A percentile compares a stretch with the other conserved stretches of the same genome.
phyloP scores from a whole-genome alignment of 2,113 vertebrate species.

The Psilopsiagon aurifrons region DNA sequence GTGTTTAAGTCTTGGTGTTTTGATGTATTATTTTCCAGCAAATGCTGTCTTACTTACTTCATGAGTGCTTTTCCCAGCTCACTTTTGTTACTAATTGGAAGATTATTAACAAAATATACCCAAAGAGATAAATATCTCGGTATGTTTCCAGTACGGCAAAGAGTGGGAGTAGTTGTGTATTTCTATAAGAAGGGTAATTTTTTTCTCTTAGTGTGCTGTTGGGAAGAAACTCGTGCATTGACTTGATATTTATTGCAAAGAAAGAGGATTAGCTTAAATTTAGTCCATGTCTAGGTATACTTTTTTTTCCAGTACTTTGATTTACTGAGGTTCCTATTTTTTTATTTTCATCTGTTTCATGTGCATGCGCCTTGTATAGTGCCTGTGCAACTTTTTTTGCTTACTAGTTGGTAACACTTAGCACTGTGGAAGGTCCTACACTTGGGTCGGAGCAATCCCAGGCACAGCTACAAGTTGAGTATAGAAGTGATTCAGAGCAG shows the following conservation, averaged over 20 bases:
- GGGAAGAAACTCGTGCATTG: background rate
- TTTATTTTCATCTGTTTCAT: background rate
- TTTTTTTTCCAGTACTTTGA: background rate
- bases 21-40: background rate
- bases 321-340: background rate
- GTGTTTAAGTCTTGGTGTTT: background rate
- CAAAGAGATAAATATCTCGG: background rate
- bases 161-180: background rate
- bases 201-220: background rate
- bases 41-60: background rate
- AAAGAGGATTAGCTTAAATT: background rate
- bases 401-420: background rate
- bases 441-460: background rate
- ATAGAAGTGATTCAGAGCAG: background rate
- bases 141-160: background rate
- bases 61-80: background rate
- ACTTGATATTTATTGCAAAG: background rate
- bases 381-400: rapidly evolving
- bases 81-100: background rate
- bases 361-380: background rate
- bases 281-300: background rate
- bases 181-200: background rate
- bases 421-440: background rate
- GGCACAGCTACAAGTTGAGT: background rate
- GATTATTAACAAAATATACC: background rate